These are phyloP conservation scores for Diacarnus erythraeanus DNA, from an alignment of 37 sponge, comb jelly and placozoan species.

Conservation along the genomic window DNA sequence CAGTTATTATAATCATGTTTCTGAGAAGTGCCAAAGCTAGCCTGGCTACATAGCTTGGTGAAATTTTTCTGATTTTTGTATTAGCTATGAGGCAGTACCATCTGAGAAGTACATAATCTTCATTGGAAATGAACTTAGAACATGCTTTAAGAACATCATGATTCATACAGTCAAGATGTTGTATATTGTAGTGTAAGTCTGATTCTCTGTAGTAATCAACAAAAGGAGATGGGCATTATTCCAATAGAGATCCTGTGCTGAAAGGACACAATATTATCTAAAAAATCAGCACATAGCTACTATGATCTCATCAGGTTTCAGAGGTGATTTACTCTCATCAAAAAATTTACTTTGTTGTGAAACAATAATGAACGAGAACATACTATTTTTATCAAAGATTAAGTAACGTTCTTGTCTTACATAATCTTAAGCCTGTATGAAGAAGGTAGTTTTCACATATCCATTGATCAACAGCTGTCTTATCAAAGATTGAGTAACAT, in stretches of 20 bases:
- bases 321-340: constrained; percentile 13
- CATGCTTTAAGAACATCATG: constrained; percentile 45
- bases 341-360: constrained; percentile 30
- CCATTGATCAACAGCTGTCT: too few relatives aligned
- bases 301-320: constrained; percentile 28
- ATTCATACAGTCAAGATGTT: constrained; percentile 24
- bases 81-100: constrained; percentile 48
- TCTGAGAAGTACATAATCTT: constrained; percentile 65
- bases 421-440: background rate
- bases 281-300: constrained; percentile 42
- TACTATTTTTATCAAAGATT: constrained; percentile 23
- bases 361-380: constrained; percentile 40
- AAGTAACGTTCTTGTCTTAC: background rate
- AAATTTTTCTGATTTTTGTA: too few relatives aligned
- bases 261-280: constrained; percentile 49
- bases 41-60: constrained; percentile 45
- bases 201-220: too few relatives aligned
- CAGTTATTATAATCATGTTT: constrained; percentile 48
- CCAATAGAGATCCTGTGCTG: constrained; percentile 48
- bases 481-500: constrained; percentile 16
- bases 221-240: too few relatives aligned
- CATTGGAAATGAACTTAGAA: constrained; percentile 10
- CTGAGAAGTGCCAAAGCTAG: constrained; percentile 74
- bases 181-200: constrained; percentile 25
- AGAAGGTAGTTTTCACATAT: constrained; percentile 4